A percentile compares a stretch with the other conserved stretches of the same genome.
phyloP scores from a whole-genome alignment of 2,113 vertebrate species.

The Struthidea cinerea region DNA sequence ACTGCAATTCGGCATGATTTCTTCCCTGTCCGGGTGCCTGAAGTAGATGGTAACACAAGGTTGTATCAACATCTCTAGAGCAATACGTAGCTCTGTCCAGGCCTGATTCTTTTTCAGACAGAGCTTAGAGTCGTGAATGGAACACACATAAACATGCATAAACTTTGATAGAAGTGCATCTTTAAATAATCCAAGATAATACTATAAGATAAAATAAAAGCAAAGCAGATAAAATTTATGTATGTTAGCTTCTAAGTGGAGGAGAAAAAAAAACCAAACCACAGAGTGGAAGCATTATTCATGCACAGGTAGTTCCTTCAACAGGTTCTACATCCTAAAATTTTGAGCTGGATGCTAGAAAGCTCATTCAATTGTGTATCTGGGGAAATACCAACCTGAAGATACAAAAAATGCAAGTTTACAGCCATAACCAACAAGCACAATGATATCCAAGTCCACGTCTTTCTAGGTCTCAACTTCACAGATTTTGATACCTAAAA shows the following conservation, averaged over 20 bases:
- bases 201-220: background rate
- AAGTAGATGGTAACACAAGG: background rate
- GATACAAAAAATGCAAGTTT: background rate
- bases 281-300: background rate
- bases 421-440: background rate
- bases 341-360: background rate
- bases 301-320: background rate
- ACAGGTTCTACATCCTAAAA: background rate
- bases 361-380: background rate
- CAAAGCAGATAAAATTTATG: background rate
- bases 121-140: background rate
- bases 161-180: background rate
- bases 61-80: background rate
- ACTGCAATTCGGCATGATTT: background rate
- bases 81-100: background rate
- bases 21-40: background rate
- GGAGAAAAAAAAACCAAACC: accelerated
- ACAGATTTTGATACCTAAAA: background rate
- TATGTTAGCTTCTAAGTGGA: background rate
- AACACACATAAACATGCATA: background rate
- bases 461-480: background rate
- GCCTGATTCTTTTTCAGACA: background rate
- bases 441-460: accelerated
- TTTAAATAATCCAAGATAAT: background rate
- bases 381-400: background rate